Percentiles rank a stretch among this genome's conserved stretches.
phyloP scores from a whole-genome alignment of 2,113 vertebrate species.

The Megaleporinus macrocephalus region DNA sequence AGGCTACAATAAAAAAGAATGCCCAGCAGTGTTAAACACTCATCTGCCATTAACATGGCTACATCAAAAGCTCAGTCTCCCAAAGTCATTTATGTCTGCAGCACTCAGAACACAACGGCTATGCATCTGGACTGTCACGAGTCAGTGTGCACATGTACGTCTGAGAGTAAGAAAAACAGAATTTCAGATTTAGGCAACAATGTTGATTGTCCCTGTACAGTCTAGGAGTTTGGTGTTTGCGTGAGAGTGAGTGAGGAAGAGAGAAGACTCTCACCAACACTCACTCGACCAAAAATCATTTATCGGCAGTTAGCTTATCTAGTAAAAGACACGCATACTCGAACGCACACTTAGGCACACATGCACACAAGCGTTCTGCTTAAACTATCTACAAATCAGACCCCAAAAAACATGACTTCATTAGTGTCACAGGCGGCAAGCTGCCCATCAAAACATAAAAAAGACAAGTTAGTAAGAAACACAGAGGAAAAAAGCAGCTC shows the following conservation, averaged over 20 bases:
- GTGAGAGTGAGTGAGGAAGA: neutral
- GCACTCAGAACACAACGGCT: neutral
- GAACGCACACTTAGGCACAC: slow-evolving; percentile 2
- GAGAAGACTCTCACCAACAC: slow-evolving; percentile 8
- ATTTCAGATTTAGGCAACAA: slow-evolving; percentile 2
- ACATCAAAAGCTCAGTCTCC: neutral
- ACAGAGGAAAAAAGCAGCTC: slow-evolving; percentile 29
- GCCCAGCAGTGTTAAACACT: slow-evolving; percentile 5
- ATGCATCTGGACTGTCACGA: neutral
- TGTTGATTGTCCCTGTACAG: slow-evolving; percentile 28
- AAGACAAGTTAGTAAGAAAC: slow-evolving; percentile 10
- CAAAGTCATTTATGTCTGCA: neutral
- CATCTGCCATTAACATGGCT: neutral
- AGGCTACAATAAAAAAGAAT: slow-evolving; percentile 21
- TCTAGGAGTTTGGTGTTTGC: neutral
- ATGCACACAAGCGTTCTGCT: slow-evolving; percentile 16
- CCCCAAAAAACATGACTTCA: slow-evolving; percentile 24
- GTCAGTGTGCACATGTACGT: neutral
- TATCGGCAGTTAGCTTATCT: slow-evolving; percentile 17
- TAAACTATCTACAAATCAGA: slow-evolving; percentile 30
- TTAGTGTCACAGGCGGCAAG: slow-evolving; percentile 44
- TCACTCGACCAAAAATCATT: slow-evolving; percentile 13
- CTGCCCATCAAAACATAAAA: slow-evolving; percentile 31
- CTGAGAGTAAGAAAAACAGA: slow-evolving; percentile 13
- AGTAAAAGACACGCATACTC: slow-evolving; percentile 20